Conservation (phyloP, 2,113 vertebrate species). For the Syrrhaptes paradoxus region DNA sequence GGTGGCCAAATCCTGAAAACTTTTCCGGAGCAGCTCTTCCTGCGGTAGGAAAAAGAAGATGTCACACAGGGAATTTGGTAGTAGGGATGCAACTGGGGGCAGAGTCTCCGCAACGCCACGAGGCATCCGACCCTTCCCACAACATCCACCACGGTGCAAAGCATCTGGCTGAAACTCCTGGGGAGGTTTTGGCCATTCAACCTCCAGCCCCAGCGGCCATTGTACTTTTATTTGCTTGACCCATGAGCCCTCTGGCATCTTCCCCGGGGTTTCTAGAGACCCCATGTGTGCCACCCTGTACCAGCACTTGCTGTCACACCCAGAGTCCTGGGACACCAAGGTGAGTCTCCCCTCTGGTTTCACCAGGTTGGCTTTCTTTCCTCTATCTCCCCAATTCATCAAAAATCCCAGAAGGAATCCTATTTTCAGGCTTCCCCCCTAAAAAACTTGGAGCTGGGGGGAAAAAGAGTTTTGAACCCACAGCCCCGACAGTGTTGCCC, state of each 20-base stretch:
- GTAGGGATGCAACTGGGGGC: rapidly evolving
- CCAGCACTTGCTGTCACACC: not conserved
- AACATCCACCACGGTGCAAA: rapidly evolving
- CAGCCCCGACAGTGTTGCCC: rapidly evolving
- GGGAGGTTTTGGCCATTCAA: not conserved
- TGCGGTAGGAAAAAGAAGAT: constrained; percentile 2
- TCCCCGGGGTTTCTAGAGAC: not conserved
- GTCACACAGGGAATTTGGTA: not conserved
- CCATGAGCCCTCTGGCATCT: not conserved
- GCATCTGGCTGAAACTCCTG: not conserved
- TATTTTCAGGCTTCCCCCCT: not conserved
- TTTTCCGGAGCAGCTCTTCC: constrained; percentile 93
- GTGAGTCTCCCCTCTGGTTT: not conserved
- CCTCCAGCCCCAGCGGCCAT: not conserved
- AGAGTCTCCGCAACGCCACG: rapidly evolving
- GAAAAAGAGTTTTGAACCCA: not conserved
- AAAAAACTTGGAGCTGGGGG: not conserved
- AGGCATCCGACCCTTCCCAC: rapidly evolving
- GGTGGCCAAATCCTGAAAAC: constrained; percentile 93
- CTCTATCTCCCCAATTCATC: not conserved
- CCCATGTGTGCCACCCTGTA: rapidly evolving
- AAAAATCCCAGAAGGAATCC: not conserved
- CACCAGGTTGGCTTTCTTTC: not conserved
- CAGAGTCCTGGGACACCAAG: not conserved
- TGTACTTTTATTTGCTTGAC: rapidly evolving